Evolutionary conservation across 2,797 vertebrate genomes (phyloP), one percentile per base, ranked within the genome.

Genomic region (Lacerta viridis): DNA sequence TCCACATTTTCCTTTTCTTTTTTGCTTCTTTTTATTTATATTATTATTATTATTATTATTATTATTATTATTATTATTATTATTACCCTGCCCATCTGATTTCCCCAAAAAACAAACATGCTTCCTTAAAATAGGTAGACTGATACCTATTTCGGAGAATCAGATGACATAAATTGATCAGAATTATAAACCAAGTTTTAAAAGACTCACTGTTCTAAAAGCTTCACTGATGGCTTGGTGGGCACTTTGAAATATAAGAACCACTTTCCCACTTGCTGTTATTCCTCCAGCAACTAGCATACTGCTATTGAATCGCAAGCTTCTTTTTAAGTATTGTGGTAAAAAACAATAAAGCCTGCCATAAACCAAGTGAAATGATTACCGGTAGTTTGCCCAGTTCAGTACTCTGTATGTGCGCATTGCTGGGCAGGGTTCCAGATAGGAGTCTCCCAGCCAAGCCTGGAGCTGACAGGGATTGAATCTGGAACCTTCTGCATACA

Each of bases 121-220:
- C 9, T 90, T 91, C 46, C 43, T 79, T 92, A 85, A 82, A 33
- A 80, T 69, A 90, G 72, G 55, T 76, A n/a, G 10, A 88, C 79
- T 89, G 80, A 75, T 46, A 59, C 83, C 92, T 88, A 27, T 41
- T 43, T 29, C 89, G 50, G 27, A 66, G 64, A 39, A 43, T 69
- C 39, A 23, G 36, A 81, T 66, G 80, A 66, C 41, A 69, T 17
- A 5, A 39, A 5, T 20, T 87, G 17, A 41, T 80, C 46, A 61
- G 68, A 13, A 11, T 41, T 15, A 71, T 71, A 29, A 55, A 41
- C 50, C 46, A 25, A 41, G 5, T 79, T 5, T 61, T 41, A 59
- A 84, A 13, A 25, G 2, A 46, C 18, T 59, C 27, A 18, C 20
- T 36, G 23, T 50, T 55, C 4, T 20, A 33, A 33, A 33, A 33